Evolutionary conservation across 2,113 vertebrate species (phyloP), one percentile per base, ranked within the genome.

Genomic region (Psephotus haematonotus): DNA sequence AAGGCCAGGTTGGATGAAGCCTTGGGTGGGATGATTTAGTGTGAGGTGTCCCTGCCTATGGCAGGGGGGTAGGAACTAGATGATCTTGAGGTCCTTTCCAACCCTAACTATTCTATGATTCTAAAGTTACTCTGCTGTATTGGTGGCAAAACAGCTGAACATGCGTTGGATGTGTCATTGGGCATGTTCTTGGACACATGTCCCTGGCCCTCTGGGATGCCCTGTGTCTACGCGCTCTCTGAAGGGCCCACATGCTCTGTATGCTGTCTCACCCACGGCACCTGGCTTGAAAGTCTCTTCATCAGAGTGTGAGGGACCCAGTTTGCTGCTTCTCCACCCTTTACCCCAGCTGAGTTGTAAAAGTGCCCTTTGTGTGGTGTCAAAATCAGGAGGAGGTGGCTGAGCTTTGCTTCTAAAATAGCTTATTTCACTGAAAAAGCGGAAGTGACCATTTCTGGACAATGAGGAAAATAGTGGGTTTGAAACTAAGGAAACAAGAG

Each of bases 191-290:
- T 59, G 57, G 22, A 35, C 57, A 23, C 22, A 59, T 59, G 33
- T 22, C 19, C 44, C 2, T 2, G 49, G 59, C 4, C 25, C 39
- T 37, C 35, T 0, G 0, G 60, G 50, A 33, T 72, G 3, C 37
- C n/a, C 28, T 19, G 41, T 9, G 33, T 10, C 35, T 27, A 14
- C 0, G 1, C 44, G 29, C 62, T 89, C 33, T 69, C 18, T 16
- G 31, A 41, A 46, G 24, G 20, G 39, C 76, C 50, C 1, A 1
- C 11, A 3, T 13, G 17, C 10, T 2, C 76, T 17, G 10, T 49
- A 11, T 17, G 50, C 29, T 67, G 7, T 31, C 31, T 49, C 23
- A 22, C 19, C 15, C 17, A 18, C 0, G 6, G 19, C 44, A n/a
- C 31, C 14, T n/a, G 76, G 7, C 65, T 72, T 76, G 33, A 46